A percentile compares a stretch with the other conserved stretches of the same genome.
phyloP scores from a whole-genome alignment of 2,888 invertebrate genomes.

The Thera obeliscata region DNA sequence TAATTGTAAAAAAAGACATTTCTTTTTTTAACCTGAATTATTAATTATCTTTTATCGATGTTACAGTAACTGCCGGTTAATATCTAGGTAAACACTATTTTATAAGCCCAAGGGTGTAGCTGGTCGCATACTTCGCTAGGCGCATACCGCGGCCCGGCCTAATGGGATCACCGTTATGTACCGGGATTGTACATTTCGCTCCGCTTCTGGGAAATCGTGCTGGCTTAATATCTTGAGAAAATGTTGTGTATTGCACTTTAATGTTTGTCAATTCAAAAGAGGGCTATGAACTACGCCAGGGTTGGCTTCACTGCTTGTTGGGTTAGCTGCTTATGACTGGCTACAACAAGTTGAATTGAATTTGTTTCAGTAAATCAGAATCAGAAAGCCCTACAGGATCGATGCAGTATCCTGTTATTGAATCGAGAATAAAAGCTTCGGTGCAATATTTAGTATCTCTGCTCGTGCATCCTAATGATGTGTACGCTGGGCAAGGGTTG shows the following conservation, averaged over 20 bases:
- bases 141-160: slow-evolving; percentile 31
- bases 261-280: slow-evolving; percentile 6
- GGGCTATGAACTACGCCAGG: background rate
- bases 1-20: too few species aligned
- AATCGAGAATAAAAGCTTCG: slow-evolving; percentile 47
- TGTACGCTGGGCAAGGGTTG: background rate
- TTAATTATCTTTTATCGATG: too few species aligned
- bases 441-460: slow-evolving; percentile 60
- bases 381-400: slow-evolving; percentile 38
- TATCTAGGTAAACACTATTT: background rate
- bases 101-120: slow-evolving; percentile 8
- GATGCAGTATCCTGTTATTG: slow-evolving; percentile 57
- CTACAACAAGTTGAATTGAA: slow-evolving; percentile 31
- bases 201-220: slow-evolving; percentile 39
- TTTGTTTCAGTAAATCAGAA: slow-evolving; percentile 38
- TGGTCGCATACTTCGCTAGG: slow-evolving; percentile 17
- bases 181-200: slow-evolving; percentile 42
- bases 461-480: slow-evolving; percentile 60
- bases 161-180: slow-evolving; percentile 44
- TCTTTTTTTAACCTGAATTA: too few species aligned
- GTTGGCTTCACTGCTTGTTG: background rate
- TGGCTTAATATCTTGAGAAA: slow-evolving; percentile 34
- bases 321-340: background rate
- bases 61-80: background rate
- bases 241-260: slow-evolving; percentile 18